Percentiles rank a stretch among this genome's conserved stretches.
These are phyloP conservation scores for Oceanodroma leucorhoa DNA, from an alignment of 2,797 vertebrate species.

Conservation along the genomic window DNA sequence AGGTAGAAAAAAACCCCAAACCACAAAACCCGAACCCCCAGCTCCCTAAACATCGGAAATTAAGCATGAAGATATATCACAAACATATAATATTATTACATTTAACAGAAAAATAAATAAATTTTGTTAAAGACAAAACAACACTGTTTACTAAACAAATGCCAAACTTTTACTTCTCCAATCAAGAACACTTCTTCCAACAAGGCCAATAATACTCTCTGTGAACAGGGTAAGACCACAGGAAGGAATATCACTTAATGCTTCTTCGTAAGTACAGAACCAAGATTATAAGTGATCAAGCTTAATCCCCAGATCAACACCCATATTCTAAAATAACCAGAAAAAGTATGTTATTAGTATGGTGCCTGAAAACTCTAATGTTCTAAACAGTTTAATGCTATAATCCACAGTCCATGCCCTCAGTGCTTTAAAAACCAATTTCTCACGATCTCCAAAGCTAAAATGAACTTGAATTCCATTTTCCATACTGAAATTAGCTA, in stretches of 20 bases:
- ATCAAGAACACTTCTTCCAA: not conserved
- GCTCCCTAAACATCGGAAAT: not conserved
- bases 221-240: not conserved
- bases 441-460: conserved; percentile 51
- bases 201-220: not conserved
- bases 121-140: not conserved
- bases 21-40: not conserved
- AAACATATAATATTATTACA: not conserved
- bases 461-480: conserved; percentile 34
- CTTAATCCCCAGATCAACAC: conserved; percentile 11
- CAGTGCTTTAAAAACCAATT: conserved; percentile 32
- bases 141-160: not conserved
- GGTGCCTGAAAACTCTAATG: conserved; percentile 4
- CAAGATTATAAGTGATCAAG: not conserved
- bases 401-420: conserved; percentile 52
- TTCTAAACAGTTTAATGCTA: conserved; percentile 28
- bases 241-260: not conserved
- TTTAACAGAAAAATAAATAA: not conserved
- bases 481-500: conserved; percentile 27
- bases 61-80: not conserved
- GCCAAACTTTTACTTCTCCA: not conserved
- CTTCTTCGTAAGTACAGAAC: not conserved
- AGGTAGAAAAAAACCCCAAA: not conserved
- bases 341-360: not conserved
- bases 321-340: not conserved